These are phyloP conservation scores for Eurytoma californica DNA, from an alignment of 2,888 invertebrate species.

Conservation along the genomic window DNA sequence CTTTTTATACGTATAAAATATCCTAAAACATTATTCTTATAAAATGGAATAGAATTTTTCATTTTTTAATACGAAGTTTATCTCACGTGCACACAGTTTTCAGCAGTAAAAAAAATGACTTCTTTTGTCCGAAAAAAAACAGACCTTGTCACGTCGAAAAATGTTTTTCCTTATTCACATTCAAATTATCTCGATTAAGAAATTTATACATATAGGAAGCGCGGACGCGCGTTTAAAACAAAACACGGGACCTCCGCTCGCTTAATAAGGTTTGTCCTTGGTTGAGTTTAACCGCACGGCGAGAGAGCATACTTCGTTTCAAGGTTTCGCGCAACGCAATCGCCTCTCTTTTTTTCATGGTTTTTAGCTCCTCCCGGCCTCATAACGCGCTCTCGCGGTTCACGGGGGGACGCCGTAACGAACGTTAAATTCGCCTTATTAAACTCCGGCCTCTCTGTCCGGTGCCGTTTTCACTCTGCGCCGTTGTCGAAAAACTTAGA, in stretches of 20 bases:
- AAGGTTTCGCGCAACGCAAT: slow-evolving; percentile 39
- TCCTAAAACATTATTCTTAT: too few species aligned
- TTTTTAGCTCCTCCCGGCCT: neutral
- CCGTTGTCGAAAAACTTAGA: slow-evolving; percentile 17
- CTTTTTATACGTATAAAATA: too few species aligned
- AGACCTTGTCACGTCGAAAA: too few species aligned
- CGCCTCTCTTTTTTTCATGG: slow-evolving; percentile 13
- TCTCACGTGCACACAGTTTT: too few species aligned
- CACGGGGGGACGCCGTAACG: neutral
- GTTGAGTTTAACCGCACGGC: slow-evolving; percentile 33
- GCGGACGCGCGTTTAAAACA: neutral
- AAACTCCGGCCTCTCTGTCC: neutral
- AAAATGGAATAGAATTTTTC: too few species aligned
- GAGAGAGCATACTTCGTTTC: slow-evolving; percentile 23
- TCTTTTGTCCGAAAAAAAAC: too few species aligned
- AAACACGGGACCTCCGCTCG: neutral
- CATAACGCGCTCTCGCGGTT: neutral
- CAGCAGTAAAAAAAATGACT: too few species aligned
- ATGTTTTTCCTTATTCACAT: neutral
- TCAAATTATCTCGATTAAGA: neutral
- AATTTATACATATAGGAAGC: neutral
- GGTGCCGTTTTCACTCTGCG: neutral
- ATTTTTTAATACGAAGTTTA: too few species aligned
- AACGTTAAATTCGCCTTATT: slow-evolving; percentile 19
- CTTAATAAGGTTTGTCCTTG: slow-evolving; percentile 47